Evolutionary conservation across 2,113 vertebrate species (phyloP).

Genomic region (Boulengerochromis microlepis): DNA sequence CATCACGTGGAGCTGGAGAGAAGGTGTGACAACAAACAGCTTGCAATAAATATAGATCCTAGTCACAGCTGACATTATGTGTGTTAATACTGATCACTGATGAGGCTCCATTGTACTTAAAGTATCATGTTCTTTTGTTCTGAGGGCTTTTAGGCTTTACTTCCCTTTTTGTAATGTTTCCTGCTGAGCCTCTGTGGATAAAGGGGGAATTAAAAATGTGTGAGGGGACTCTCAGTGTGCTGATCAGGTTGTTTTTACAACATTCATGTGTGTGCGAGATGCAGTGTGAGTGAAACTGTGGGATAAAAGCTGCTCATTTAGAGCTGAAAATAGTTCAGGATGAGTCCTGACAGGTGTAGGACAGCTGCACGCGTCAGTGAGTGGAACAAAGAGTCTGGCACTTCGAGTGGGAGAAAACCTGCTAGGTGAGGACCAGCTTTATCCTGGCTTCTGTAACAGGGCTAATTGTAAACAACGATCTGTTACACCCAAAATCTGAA

Average conservation of each 20-base stretch:
- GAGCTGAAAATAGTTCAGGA: background rate
- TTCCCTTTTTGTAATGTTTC: background rate
- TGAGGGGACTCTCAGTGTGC: background rate
- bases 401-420: background rate
- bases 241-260: background rate
- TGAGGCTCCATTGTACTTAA: background rate
- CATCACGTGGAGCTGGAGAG: background rate
- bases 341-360: background rate
- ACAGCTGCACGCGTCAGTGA: background rate
- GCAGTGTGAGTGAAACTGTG: background rate
- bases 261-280: background rate
- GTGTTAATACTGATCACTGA: background rate
- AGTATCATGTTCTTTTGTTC: background rate
- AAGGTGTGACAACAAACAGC: background rate
- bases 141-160: background rate
- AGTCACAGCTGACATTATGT: background rate
- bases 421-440: background rate
- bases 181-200: background rate
- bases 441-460: background rate
- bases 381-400: background rate
- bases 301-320: background rate
- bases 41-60: background rate
- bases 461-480: background rate
- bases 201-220: background rate
- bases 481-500: fast-evolving